Percentiles rank a stretch among this genome's conserved stretches.
Evolutionary conservation across 1,140 invertebrate species (phyloP).

Genomic region (Oreohelix idahoensis): DNA sequence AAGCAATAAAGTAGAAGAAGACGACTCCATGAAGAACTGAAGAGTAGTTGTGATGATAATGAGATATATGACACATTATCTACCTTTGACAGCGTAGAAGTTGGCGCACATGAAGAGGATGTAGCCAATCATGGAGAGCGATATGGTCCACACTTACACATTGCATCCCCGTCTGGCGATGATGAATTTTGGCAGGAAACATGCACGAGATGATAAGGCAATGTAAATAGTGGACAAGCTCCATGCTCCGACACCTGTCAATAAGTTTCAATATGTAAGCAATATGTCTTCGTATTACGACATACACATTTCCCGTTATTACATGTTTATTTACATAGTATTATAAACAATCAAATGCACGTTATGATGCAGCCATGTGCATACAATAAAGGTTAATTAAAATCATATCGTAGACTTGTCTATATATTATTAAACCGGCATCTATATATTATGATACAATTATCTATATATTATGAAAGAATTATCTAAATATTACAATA

Average conservation of each 20-base stretch:
- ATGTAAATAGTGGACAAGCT: constrained; percentile 77
- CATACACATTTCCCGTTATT: too few relatives aligned
- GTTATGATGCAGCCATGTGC: too few relatives aligned
- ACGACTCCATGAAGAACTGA: too few relatives aligned
- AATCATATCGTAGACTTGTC: too few relatives aligned
- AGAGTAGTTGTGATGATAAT: too few relatives aligned
- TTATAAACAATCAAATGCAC: too few relatives aligned
- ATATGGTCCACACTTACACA: constrained; percentile 95
- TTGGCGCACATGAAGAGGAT: constrained; percentile 93
- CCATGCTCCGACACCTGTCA: constrained; percentile 56
- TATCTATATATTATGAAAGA: too few relatives aligned
- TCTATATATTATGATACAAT: too few relatives aligned
- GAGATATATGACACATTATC: background rate
- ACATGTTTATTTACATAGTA: background rate
- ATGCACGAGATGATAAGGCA: constrained; percentile 93
- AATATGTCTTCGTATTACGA: constrained; percentile 74
- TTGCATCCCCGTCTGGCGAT: constrained; percentile 87
- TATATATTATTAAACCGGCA: too few relatives aligned
- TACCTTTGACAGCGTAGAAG: constrained; percentile 78
- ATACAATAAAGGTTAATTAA: too few relatives aligned
- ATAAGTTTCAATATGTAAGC: constrained; percentile 76
- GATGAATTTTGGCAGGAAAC: constrained; percentile 82
- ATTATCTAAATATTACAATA: too few relatives aligned
- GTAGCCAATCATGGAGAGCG: constrained; percentile 91
- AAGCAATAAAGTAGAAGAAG: too few relatives aligned